Evolutionary conservation across 2,113 vertebrate genomes (phyloP), one percentile per base, ranked within the genome.

Genomic region (Dipodomys ordii): DNA sequence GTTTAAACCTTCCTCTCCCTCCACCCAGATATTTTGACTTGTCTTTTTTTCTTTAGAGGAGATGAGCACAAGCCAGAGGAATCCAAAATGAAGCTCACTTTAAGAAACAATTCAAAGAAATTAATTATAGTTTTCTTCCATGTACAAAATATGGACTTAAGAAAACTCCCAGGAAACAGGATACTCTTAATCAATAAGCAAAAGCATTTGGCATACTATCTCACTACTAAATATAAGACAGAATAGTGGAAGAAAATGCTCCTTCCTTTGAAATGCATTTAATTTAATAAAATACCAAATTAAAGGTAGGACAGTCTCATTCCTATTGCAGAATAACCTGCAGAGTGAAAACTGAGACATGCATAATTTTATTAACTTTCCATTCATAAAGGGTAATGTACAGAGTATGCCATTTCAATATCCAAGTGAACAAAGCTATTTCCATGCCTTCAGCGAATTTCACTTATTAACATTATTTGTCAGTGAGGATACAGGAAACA

Each of bases 301-400:
- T 96, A 96, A 88, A 97, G 93, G 60, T 28, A 87, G n/a, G 68
- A 79, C 68, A 91, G 95, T 96, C 97, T 93, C 92, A 88, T 96
- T 89, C 89, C 69, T 91, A 92, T 81, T 94, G 90, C 87, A 88
- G 89, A 96, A 96, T 76, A 96, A 96, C 94, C 71, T 97, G 96
- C 91, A 91, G n/a, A 95, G 35, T 69, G 95, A 97, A 96, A 98
- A 97, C 95, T 96, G 94, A 87, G 96, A 97, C 95, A 94, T 83
- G 80, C 87, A 76, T 87, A 97, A 92, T 94, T 96, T 96, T 88
- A 95, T 97, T 96, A 96, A 84, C 95, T n/a, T 87, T 95, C 84
- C 90, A 94, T 96, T 97, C 92, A 95, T 88, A 97, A 69, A 62
- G 84, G 49, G 83, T 93, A 96, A 97, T 94, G 72, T 30, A 91